These are phyloP conservation scores for Uloborus plumipes DNA, from an alignment of 2,888 invertebrate species.

Conservation along the genomic window DNA sequence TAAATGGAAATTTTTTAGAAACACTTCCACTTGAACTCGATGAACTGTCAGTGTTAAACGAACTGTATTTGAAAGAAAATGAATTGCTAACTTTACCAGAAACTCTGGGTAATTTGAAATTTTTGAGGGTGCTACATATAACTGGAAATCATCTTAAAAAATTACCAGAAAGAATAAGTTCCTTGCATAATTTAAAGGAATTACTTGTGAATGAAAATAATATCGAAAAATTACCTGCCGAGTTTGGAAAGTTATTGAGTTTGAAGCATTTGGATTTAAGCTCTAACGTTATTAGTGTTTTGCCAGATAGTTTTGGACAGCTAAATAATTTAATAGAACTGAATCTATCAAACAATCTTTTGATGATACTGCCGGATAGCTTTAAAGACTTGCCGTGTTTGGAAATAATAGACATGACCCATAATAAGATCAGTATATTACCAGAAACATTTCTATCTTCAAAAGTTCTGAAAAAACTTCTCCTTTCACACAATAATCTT, in stretches of 20 bases:
- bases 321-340: constrained; percentile 77
- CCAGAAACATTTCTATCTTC: constrained; percentile 37
- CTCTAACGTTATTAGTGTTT: constrained; percentile 78
- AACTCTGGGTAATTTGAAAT: constrained; percentile 18
- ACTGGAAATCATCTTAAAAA: constrained; percentile 42
- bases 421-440: constrained; percentile 24
- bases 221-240: constrained; percentile 17
- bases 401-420: constrained; percentile 33
- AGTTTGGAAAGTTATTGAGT: constrained; percentile 26
- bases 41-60: constrained; percentile 76
- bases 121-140: constrained; percentile 38
- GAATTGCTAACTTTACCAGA: constrained; percentile 21
- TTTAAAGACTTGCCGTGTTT: constrained; percentile 37
- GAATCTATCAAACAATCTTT: constrained; percentile 74
- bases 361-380: constrained; percentile 68
- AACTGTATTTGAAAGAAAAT: constrained; percentile 50
- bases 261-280: constrained; percentile 79
- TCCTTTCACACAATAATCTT: constrained; percentile 33
- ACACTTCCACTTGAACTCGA: constrained; percentile 80
- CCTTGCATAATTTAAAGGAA: constrained; percentile 15
- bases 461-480: constrained; percentile 15
- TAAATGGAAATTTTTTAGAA: constrained; percentile 81
- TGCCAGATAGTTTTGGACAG: constrained; percentile 78
- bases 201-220: constrained; percentile 48
- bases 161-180: constrained; percentile 14